phyloP scores from a whole-genome alignment of 1,140 invertebrate species.

The Drosophila nannoptera region DNA sequence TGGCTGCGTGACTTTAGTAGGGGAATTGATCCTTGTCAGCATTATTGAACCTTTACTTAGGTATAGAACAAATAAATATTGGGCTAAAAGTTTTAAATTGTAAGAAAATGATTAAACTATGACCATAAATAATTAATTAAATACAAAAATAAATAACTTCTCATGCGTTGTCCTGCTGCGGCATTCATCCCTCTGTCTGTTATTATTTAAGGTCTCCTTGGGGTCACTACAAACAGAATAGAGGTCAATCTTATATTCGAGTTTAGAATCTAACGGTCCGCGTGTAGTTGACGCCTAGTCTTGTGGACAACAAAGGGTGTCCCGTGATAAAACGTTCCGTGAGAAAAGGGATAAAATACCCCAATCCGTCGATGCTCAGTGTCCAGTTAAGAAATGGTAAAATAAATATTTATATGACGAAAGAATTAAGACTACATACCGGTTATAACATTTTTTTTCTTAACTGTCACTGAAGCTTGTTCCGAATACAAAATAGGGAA shows the following conservation, averaged over 20 bases:
- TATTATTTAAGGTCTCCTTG: too few species aligned
- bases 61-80: too few species aligned
- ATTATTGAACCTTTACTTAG: too few species aligned
- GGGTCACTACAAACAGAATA: too few species aligned
- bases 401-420: constrained; percentile 25
- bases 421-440: constrained; percentile 50
- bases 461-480: constrained; percentile 20
- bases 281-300: constrained; percentile 37
- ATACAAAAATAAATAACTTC: too few species aligned
- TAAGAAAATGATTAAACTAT: too few species aligned
- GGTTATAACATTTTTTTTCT: constrained; percentile 32
- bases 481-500: constrained; percentile 13
- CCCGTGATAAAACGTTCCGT: constrained; percentile 27
- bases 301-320: constrained; percentile 33
- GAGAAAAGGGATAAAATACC: constrained; percentile 63
- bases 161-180: too few species aligned
- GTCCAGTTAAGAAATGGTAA: constrained; percentile 52
- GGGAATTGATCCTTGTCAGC: too few species aligned
- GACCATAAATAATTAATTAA: too few species aligned
- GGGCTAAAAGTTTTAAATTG: too few species aligned
- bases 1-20: too few species aligned
- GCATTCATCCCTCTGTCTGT: too few species aligned
- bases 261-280: constrained; percentile 29
- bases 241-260: background rate
- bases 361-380: constrained; percentile 54